Evolutionary conservation across 1,140 invertebrate genomes (phyloP).

Genomic region (Dendroctonus valens): DNA sequence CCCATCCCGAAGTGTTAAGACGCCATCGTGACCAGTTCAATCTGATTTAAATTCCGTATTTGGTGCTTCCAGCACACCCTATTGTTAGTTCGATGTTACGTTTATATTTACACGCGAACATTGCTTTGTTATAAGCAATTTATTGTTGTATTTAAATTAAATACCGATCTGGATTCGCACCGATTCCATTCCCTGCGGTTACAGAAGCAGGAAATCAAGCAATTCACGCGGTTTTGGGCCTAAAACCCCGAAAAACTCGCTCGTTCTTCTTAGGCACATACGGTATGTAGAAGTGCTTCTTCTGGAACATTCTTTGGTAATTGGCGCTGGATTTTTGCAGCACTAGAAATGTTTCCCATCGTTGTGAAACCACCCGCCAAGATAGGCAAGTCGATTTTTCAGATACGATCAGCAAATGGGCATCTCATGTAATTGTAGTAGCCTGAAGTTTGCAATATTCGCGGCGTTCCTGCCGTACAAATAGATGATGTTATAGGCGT

Average conservation of each 20-base stretch:
- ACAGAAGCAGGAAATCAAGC: conserved; percentile 21
- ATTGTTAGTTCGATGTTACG: conserved; percentile 43
- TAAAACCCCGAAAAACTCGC: too few relatives aligned
- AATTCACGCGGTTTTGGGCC: too few relatives aligned
- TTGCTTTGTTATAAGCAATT: conserved; percentile 48
- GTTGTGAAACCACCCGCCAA: too few relatives aligned
- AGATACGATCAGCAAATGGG: conserved; percentile 23
- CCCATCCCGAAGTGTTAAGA: conserved; percentile 18
- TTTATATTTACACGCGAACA: conserved; percentile 45
- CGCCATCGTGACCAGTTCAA: conserved; percentile 39
- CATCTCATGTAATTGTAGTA: conserved; percentile 31
- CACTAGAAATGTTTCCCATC: too few relatives aligned
- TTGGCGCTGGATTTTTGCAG: too few relatives aligned
- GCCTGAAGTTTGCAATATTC: conserved; percentile 21
- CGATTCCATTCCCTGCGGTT: conserved; percentile 13
- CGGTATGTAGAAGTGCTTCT: too few relatives aligned
- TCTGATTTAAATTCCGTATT: conserved; percentile 43
- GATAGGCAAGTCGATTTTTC: conserved; percentile 19
- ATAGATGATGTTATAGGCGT: conserved; percentile 34
- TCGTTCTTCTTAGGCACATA: too few relatives aligned
- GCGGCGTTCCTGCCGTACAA: conserved; percentile 18
- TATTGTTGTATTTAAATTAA: conserved; percentile 44
- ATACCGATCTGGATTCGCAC: conserved; percentile 31
- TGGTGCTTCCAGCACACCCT: conserved; percentile 36
- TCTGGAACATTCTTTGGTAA: too few relatives aligned